phyloP scores from a whole-genome alignment of 1,140 invertebrate genomes.

The Lutraria rhynchaena region DNA sequence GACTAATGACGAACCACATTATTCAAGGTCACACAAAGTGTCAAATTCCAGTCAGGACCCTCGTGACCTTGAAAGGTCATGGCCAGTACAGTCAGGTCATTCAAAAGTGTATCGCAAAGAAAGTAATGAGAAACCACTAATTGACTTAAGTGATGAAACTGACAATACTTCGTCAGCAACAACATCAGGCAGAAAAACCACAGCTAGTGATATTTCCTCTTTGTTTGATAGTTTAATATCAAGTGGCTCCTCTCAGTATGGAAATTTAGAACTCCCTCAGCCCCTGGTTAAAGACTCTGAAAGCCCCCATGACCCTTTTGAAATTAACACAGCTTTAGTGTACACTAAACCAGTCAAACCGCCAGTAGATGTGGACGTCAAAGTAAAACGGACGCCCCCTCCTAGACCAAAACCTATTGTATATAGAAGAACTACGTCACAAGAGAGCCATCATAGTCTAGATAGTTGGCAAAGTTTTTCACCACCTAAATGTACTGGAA shows the following conservation, averaged over 20 bases:
- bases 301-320: slow-evolving; percentile 73
- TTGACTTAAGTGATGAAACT: slow-evolving; percentile 80
- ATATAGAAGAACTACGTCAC: slow-evolving; percentile 59
- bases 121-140: slow-evolving; percentile 77
- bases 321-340: slow-evolving; percentile 60
- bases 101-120: slow-evolving; percentile 45
- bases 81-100: slow-evolving; percentile 42
- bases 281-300: slow-evolving; percentile 66
- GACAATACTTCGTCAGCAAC: slow-evolving; percentile 6
- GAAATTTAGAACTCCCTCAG: slow-evolving; percentile 70
- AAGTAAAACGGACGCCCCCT: slow-evolving; percentile 39
- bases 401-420: slow-evolving; percentile 58
- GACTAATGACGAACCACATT: slow-evolving; percentile 22
- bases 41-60: slow-evolving; percentile 24
- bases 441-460: slow-evolving; percentile 56
- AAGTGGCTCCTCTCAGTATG: slow-evolving; percentile 59
- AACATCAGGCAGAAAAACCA: slow-evolving; percentile 13
- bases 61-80: slow-evolving; percentile 43
- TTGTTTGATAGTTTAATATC: slow-evolving; percentile 75
- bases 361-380: neutral
- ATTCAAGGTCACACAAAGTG: slow-evolving; percentile 18
- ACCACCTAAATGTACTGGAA: slow-evolving; percentile 52
- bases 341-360: slow-evolving; percentile 10
- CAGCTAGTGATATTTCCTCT: slow-evolving; percentile 65
- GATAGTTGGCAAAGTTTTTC: slow-evolving; percentile 55